These are phyloP conservation scores for Scolopax bukidnonensis DNA, from an alignment of 2,797 vertebrate species.

Conservation along the genomic window DNA sequence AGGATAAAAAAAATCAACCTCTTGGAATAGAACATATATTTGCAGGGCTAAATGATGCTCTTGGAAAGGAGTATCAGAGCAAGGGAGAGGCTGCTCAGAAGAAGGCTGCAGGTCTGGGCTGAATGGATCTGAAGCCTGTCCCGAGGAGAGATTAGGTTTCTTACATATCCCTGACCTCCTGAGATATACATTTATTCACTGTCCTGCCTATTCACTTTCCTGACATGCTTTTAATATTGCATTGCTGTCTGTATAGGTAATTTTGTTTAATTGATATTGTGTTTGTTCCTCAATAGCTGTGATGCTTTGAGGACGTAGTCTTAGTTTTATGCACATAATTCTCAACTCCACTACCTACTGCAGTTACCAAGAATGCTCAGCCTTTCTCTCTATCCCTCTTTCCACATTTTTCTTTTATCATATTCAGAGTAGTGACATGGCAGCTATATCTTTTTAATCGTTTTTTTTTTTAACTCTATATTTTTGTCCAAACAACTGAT, in stretches of 20 bases:
- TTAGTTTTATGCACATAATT: background rate
- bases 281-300: background rate
- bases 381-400: background rate
- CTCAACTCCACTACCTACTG: background rate
- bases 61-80: background rate
- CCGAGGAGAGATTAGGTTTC: background rate
- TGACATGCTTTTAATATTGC: background rate
- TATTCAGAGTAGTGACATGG: background rate
- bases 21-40: background rate
- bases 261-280: constrained; percentile 25
- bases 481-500: background rate
- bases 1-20: background rate
- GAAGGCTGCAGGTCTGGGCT: background rate
- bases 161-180: background rate
- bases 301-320: background rate
- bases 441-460: background rate
- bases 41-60: background rate
- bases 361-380: background rate
- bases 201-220: background rate
- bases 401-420: background rate
- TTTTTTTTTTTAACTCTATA: background rate
- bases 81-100: background rate
- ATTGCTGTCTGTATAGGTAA: background rate
- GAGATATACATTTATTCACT: background rate
- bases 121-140: background rate